Conservation (phyloP, 2,113 vertebrate genomes). For the Syrrhaptes paradoxus region DNA sequence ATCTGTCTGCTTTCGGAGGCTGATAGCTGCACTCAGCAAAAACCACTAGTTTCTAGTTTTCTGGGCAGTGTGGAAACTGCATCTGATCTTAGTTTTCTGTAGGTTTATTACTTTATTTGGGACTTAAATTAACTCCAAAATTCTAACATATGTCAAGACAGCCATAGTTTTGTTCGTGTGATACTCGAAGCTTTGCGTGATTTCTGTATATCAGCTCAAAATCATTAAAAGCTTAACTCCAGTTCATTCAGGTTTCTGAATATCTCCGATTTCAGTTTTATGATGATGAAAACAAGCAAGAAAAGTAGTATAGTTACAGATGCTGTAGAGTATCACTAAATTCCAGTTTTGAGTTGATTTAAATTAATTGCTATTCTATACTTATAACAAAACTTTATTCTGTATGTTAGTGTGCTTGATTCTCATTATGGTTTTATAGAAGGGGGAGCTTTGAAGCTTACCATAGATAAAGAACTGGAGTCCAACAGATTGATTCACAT, state of each 20-base stretch:
- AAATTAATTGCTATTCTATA: not conserved
- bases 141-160: not conserved
- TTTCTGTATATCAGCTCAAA: not conserved
- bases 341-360: not conserved
- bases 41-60: constrained; percentile 18
- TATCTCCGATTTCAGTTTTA: not conserved
- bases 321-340: not conserved
- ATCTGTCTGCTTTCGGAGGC: constrained; percentile 37
- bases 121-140: not conserved
- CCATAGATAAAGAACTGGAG: not conserved
- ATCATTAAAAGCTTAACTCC: not conserved
- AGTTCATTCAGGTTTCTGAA: not conserved
- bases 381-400: not conserved
- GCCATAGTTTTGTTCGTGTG: not conserved
- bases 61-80: not conserved
- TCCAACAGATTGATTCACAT: not conserved
- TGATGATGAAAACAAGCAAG: not conserved
- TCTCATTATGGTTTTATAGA: not conserved
- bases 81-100: not conserved
- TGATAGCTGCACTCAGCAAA: constrained; percentile 6
- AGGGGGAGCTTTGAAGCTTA: not conserved
- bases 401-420: not conserved
- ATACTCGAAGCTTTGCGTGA: not conserved
- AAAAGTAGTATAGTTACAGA: not conserved
- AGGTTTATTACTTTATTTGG: not conserved